These are phyloP conservation scores for Tonatia bakeri DNA, from an alignment of 2,113 vertebrate species.

Conservation along the genomic window DNA sequence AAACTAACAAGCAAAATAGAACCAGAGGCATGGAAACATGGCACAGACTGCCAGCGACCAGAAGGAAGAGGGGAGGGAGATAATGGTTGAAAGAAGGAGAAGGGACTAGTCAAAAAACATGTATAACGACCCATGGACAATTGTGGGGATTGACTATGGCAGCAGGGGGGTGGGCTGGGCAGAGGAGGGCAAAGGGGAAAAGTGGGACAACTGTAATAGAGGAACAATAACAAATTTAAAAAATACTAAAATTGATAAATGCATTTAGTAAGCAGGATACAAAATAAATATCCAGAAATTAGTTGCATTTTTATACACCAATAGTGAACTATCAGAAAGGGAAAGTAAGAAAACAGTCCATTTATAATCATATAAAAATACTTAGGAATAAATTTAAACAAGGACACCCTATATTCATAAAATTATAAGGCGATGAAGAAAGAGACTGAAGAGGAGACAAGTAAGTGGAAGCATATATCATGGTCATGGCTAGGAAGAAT, in stretches of 20 bases:
- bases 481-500: not conserved
- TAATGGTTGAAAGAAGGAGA: no score
- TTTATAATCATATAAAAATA: not conserved
- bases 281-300: not conserved
- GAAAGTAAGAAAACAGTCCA: not conserved
- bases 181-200: no score
- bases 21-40: no score
- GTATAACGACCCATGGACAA: no score
- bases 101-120: no score
- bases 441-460: not conserved
- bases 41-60: no score
- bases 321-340: not conserved
- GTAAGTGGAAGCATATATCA: not conserved
- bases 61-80: no score
- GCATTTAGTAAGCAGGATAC: not conserved
- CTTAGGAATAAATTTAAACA: not conserved
- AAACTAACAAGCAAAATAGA: no score
- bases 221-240: no score
- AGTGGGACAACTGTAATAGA: no score
- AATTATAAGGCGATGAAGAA: not conserved
- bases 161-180: no score
- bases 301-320: not conserved
- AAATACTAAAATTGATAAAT: not conserved
- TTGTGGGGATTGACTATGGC: no score
- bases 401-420: not conserved